Conservation (phyloP, 1,140 invertebrate genomes). For the Anthonomus grandis region DNA sequence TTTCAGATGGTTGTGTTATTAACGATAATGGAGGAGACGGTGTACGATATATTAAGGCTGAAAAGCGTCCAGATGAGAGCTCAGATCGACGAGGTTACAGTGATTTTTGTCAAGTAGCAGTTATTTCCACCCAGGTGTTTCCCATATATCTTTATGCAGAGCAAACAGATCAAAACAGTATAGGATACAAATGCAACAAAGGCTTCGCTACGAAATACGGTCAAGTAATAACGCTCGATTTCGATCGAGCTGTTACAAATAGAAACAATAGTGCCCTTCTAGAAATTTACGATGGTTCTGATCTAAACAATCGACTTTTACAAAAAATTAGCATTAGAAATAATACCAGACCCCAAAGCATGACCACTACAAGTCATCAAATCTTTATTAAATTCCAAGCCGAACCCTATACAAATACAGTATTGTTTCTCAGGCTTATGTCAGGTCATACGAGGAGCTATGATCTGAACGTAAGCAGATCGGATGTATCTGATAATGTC, state of each 20-base stretch:
- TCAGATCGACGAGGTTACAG: conserved; percentile 65
- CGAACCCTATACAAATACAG: conserved; percentile 62
- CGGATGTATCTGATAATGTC: conserved; percentile 82
- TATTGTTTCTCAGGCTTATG: conserved; percentile 71
- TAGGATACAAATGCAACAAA: conserved; percentile 67
- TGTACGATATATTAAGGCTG: conserved; percentile 77
- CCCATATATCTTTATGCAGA: conserved; percentile 74
- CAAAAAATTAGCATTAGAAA: conserved; percentile 69
- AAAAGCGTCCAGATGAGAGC: conserved; percentile 67
- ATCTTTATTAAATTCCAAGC: conserved; percentile 74
- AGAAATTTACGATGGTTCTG: conserved; percentile 75
- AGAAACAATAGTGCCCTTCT: conserved; percentile 69
- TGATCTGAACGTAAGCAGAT: conserved; percentile 84
- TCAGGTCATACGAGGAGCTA: conserved; percentile 77
- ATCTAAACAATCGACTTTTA: conserved; percentile 64
- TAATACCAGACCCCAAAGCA: conserved; percentile 77
- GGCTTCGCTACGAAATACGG: conserved; percentile 73
- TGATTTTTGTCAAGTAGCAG: conserved; percentile 80
- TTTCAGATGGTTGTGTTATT: conserved; percentile 62
- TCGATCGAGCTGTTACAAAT: conserved; percentile 72
- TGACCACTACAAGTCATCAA: conserved; percentile 72
- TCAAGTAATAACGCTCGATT: conserved; percentile 79
- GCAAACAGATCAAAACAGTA: conserved; percentile 66
- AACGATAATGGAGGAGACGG: conserved; percentile 83
- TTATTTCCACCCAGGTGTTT: conserved; percentile 76